Percentiles rank a stretch among this genome's conserved stretches.
These are phyloP conservation scores for Brachionus sp. DNA, from an alignment of 1,140 invertebrate species.

Conservation along the genomic window DNA sequence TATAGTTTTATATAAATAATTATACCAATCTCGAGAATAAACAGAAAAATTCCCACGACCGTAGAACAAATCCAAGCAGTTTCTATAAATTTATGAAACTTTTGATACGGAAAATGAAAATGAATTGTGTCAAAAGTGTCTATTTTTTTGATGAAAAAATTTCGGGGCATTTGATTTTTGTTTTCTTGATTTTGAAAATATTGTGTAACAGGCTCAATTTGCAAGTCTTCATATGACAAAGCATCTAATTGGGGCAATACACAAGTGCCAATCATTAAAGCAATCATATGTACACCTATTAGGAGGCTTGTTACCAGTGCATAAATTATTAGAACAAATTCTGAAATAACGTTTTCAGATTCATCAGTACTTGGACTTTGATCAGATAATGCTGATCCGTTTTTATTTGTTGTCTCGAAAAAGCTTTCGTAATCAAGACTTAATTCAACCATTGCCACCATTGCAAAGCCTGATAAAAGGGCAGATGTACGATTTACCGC, in stretches of 20 bases:
- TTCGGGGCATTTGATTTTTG: neutral
- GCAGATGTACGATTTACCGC: slow-evolving; percentile 47
- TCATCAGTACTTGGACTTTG: neutral
- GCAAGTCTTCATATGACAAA: neutral
- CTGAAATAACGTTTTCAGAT: neutral
- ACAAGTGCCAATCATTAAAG: slow-evolving; percentile 48
- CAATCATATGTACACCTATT: slow-evolving; percentile 47
- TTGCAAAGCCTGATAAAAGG: slow-evolving; percentile 48
- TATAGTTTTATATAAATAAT: slow-evolving; percentile 74
- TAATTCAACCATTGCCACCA: slow-evolving; percentile 47
- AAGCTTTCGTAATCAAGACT: neutral
- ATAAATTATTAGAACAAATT: slow-evolving; percentile 16
- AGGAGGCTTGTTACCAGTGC: slow-evolving; percentile 46
- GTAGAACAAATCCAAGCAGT: slow-evolving; percentile 96
- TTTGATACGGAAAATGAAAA: slow-evolving; percentile 27
- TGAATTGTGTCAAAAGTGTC: neutral
- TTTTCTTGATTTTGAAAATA: neutral
- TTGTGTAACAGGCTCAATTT: neutral
- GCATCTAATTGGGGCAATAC: slow-evolving; percentile 48
- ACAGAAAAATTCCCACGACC: slow-evolving; percentile 77
- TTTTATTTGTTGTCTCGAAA: slow-evolving; percentile 23
- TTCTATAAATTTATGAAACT: slow-evolving; percentile 76
- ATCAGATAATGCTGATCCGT: neutral
- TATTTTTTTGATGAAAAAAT: neutral
- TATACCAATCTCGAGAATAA: slow-evolving; percentile 88